Evolutionary conservation across 1,140 invertebrate genomes (phyloP).

Genomic region (Neodiprion lecontei): DNA sequence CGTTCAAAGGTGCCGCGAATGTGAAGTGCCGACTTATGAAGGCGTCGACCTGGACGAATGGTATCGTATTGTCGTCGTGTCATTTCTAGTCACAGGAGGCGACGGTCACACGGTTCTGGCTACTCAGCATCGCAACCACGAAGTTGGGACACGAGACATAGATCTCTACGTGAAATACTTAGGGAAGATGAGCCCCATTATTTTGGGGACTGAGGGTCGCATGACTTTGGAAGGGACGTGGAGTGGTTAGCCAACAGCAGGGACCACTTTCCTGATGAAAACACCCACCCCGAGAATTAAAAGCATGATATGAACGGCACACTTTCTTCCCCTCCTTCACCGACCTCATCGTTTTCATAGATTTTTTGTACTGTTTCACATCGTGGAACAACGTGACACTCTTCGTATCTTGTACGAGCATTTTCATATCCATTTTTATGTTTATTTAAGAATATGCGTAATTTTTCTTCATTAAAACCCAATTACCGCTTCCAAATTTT

Average conservation of each 20-base stretch:
- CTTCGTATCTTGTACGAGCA: too few species aligned
- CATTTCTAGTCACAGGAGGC: constrained; percentile 72
- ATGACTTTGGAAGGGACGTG: constrained; percentile 23
- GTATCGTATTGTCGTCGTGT: constrained; percentile 69
- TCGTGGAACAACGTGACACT: too few species aligned
- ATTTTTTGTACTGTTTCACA: too few species aligned
- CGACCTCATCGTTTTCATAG: too few species aligned
- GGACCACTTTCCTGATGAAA: too few species aligned
- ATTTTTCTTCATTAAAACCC: too few species aligned
- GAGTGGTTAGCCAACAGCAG: neutral
- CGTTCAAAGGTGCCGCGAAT: constrained; percentile 71
- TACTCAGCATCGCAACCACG: constrained; percentile 36
- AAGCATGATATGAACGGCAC: too few species aligned
- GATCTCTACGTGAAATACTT: constrained; percentile 36
- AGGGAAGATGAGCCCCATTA: constrained; percentile 39
- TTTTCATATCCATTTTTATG: too few species aligned
- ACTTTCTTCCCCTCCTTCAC: too few species aligned
- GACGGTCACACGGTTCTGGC: constrained; percentile 62
- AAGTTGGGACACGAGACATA: constrained; percentile 35
- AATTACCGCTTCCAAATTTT: too few species aligned
- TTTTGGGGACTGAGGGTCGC: constrained; percentile 36
- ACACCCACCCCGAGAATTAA: too few species aligned
- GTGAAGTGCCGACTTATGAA: constrained; percentile 69
- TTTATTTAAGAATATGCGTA: too few species aligned
- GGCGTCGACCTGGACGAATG: constrained; percentile 57